Conservation (phyloP, 1,140 invertebrate genomes). For the Zaprionus ornatus region DNA sequence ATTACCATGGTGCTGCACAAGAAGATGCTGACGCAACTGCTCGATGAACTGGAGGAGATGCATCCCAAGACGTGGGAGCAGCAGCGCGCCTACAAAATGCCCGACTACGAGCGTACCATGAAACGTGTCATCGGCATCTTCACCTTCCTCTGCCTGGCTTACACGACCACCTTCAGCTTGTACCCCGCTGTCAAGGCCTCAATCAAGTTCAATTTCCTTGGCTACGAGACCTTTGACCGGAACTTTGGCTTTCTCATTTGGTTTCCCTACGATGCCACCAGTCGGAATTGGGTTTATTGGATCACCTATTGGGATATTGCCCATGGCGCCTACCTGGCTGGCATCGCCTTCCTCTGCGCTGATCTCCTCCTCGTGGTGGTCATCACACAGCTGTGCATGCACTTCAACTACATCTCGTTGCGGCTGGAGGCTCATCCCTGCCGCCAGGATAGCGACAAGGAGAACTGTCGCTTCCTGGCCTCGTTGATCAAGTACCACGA, state of each 20-base stretch:
- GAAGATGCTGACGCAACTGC: conserved; percentile 39
- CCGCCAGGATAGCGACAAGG: conserved; percentile 3
- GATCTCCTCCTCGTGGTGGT: conserved; percentile 71
- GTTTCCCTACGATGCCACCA: conserved; percentile 72
- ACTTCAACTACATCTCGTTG: conserved; percentile 67
- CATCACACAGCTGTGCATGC: conserved; percentile 79
- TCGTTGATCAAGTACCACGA: conserved; percentile 64
- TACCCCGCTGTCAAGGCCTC: conserved; percentile 70
- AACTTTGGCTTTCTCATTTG: conserved; percentile 76
- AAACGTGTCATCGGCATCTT: conserved; percentile 69
- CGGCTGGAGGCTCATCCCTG: conserved; percentile 60
- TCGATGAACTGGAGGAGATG: conserved; percentile 70
- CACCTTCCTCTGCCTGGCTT: conserved; percentile 64
- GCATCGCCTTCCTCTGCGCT: conserved; percentile 75
- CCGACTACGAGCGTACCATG: conserved; percentile 60
- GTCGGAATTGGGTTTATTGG: conserved; percentile 63
- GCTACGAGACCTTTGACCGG: conserved; percentile 66
- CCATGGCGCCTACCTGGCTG: conserved; percentile 73
- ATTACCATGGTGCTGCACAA: conserved; percentile 51
- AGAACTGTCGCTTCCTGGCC: conserved; percentile 58
- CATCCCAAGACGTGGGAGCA: conserved; percentile 54
- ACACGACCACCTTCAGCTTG: conserved; percentile 68
- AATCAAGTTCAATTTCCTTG: conserved; percentile 63
- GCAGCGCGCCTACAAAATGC: conserved; percentile 56
- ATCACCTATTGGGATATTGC: conserved; percentile 70